Base-by-base conservation (phyloP, 2,113 vertebrate genomes). In the Onychorhynchus coronatus region DNA sequence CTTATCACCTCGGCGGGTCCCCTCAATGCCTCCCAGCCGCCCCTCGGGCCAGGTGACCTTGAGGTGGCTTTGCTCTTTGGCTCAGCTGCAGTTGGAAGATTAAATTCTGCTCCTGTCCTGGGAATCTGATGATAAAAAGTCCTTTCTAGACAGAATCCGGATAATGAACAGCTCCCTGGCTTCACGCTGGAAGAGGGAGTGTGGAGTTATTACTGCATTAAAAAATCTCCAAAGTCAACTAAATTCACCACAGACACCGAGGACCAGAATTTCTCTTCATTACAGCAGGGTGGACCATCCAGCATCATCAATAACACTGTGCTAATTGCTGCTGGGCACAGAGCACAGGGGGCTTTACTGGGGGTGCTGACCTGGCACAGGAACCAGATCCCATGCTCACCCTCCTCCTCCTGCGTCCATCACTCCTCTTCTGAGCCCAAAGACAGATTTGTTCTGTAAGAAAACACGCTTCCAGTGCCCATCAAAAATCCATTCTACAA, bases 71-170 rank as follows among this genome's bases (percentile, higher is more conserved):
- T 88, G 91, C 72, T 94, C 78, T 72, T 93, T 59, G 95, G 84
- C 96, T 97, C 89, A 90, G 92, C 93, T 94, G 93, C 93, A 81
- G 95, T 14, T 6, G 1, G 94, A 95, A 96, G 97, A 97, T 96
- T 96, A 96, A 97, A 96, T 95, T 94, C 95, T 56, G 88, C 76
- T 93, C 94, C 94, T 95, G 92, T 84, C 95, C 91, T 89, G 95
- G 95, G 95, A 97, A 97, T 95, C 41, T 73, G 87, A 96, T 96
- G 96, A 96, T 96, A 93, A 97, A 97, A 97, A 93, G 94, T 95
- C 95, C 93, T 94, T 96, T 62, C 95, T 55, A 96, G 96, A 90
- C 94, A 95, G 93, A 91, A 94, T 59, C 71, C 75, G 52, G 95
- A 95, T 96, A 97, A 97, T 94, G 95, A 97, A 97, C 95, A 93